Evolutionary conservation across 2,113 vertebrate species (phyloP).

Genomic region (Plecturocebus donacophilus): DNA sequence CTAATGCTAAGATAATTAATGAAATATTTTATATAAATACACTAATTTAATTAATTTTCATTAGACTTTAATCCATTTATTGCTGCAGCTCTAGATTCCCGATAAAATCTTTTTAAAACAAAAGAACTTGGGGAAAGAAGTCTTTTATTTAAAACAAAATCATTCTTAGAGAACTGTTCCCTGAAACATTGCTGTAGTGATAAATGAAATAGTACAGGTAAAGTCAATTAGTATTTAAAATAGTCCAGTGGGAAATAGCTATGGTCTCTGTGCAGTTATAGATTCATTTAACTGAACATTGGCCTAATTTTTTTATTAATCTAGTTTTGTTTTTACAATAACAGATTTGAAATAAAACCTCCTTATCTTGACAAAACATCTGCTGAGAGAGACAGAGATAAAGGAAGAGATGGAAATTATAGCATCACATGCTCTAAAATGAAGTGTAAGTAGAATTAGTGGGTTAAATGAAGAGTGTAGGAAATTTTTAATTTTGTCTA

Average conservation of each 20-base stretch:
- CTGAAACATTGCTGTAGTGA: background rate
- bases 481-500: background rate
- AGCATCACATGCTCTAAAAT: background rate
- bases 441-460: background rate
- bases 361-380: background rate
- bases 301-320: background rate
- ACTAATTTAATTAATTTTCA: conserved; percentile 72
- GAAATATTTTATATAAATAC: conserved; percentile 69
- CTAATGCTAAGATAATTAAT: conserved; percentile 59
- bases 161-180: conserved; percentile 44
- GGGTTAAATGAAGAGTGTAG: background rate
- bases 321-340: background rate
- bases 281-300: background rate
- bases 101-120: conserved; percentile 61
- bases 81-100: conserved; percentile 44
- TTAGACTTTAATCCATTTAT: conserved; percentile 63
- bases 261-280: background rate
- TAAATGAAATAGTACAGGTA: background rate
- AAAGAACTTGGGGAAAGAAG: conserved; percentile 57
- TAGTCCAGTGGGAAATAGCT: background rate
- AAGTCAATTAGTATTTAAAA: conserved; percentile 42
- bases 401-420: background rate
- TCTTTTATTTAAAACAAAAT: conserved; percentile 16
- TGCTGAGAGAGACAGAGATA: background rate
- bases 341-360: conserved; percentile 11